Evolutionary conservation across 2,888 invertebrate genomes (phyloP).

Genomic region (Ctena decussata): DNA sequence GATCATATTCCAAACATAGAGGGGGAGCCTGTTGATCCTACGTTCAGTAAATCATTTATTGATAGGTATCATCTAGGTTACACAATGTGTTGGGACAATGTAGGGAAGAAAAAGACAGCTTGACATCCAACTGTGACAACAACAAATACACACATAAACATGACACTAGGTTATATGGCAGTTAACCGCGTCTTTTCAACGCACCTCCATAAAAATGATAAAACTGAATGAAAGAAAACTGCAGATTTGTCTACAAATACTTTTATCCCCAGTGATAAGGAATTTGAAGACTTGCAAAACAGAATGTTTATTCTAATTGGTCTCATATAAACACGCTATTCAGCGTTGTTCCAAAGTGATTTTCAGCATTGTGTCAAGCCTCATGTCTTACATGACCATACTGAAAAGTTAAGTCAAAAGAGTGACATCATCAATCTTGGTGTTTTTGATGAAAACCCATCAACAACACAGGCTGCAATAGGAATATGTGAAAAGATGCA

Average conservation of each 20-base stretch:
- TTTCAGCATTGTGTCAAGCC: constrained; percentile 22
- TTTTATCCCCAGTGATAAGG: constrained; percentile 15
- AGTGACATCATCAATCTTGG: constrained; percentile 45
- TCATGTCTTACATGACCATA: constrained; percentile 40
- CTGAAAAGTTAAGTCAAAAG: constrained; percentile 21
- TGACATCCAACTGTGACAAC: constrained; percentile 10
- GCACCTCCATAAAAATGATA: constrained; percentile 11
- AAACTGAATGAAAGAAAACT: constrained; percentile 22
- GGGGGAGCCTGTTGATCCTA: too few relatives aligned
- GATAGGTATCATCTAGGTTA: constrained; percentile 38
- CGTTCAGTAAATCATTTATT: too few relatives aligned
- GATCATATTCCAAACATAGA: too few relatives aligned
- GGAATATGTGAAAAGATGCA: constrained; percentile 29
- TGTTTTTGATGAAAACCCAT: constrained; percentile 47
- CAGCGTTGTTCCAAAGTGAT: constrained; percentile 38
- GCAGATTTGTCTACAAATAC: constrained; percentile 3
- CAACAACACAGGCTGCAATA: constrained; percentile 40
- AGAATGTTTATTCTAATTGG: constrained; percentile 37
- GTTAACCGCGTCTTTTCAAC: constrained; percentile 30
- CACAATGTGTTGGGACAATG: constrained; percentile 58
- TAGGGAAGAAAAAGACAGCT: constrained; percentile 42
- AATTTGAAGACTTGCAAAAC: constrained; percentile 17
- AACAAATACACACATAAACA: constrained; percentile 42
- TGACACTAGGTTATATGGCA: constrained; percentile 53
- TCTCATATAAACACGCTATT: constrained; percentile 22